Evolutionary conservation across 2,888 invertebrate species (phyloP).

Genomic region (Portevinia maculata): DNA sequence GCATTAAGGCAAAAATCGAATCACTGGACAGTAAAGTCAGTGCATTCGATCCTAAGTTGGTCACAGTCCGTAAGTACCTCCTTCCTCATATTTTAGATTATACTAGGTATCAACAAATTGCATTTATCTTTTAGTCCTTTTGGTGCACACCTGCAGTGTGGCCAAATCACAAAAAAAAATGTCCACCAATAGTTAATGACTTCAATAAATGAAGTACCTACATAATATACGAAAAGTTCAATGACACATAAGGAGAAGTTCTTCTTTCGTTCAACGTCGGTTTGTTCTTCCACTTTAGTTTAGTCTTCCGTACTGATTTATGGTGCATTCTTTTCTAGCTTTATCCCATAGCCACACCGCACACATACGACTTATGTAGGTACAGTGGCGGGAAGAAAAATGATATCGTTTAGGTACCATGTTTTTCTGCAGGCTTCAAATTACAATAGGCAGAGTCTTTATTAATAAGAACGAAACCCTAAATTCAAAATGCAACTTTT

Average conservation of each 20-base stretch:
- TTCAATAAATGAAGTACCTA: slow-evolving; percentile 29
- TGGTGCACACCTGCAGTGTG: slow-evolving; percentile 7
- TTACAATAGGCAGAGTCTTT: too few species aligned
- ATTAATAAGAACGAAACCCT: too few species aligned
- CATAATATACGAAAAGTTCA: slow-evolving; percentile 59
- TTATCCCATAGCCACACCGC: slow-evolving; percentile 26
- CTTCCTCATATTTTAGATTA: not conserved
- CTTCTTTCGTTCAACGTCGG: slow-evolving; percentile 29
- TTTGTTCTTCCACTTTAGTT: slow-evolving; percentile 59
- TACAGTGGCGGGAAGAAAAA: slow-evolving; percentile 38
- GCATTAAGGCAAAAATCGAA: slow-evolving; percentile 88
- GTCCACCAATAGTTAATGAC: not conserved
- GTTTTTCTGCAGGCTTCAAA: too few species aligned
- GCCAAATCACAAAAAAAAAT: slow-evolving; percentile 2
- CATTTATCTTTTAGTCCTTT: not conserved
- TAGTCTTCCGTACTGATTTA: slow-evolving; percentile 56
- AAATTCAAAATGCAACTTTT: too few species aligned
- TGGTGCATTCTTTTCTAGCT: slow-evolving; percentile 59
- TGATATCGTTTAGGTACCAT: not conserved
- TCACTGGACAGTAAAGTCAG: slow-evolving; percentile 88
- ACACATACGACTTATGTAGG: slow-evolving; percentile 28
- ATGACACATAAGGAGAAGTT: slow-evolving; percentile 51
- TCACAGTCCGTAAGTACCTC: slow-evolving; percentile 95
- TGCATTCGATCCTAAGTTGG: slow-evolving; percentile 92
- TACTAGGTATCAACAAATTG: not conserved